These are phyloP conservation scores for Lysiphlebus fabarum DNA, from an alignment of 1,140 invertebrate genomes.

Conservation along the genomic window DNA sequence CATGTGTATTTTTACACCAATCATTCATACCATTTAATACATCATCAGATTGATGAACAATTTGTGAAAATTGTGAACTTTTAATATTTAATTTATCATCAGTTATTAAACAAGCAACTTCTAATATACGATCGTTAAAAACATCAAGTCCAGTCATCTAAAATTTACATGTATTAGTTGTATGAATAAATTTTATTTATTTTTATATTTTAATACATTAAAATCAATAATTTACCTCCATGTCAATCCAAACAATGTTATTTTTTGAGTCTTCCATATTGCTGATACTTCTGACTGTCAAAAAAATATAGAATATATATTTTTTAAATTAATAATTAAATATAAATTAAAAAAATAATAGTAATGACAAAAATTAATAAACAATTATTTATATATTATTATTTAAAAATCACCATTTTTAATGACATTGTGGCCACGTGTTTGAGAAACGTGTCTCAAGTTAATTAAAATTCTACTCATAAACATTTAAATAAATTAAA, in stretches of 20 bases:
- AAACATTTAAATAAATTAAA: too few species aligned
- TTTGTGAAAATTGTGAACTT: constrained; percentile 72
- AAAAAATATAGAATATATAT: constrained; percentile 1
- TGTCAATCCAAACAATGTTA: constrained; percentile 42
- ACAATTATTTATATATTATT: too few species aligned
- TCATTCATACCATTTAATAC: constrained; percentile 77
- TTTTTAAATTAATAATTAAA: too few species aligned
- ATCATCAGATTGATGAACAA: constrained; percentile 75
- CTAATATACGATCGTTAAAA: constrained; percentile 76
- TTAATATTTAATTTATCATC: constrained; percentile 76
- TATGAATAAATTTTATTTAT: neutral
- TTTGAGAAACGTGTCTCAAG: too few species aligned
- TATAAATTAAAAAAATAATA: too few species aligned
- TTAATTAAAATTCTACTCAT: too few species aligned
- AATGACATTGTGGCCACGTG: too few species aligned
- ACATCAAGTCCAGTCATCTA: constrained; percentile 67
- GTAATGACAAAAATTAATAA: too few species aligned
- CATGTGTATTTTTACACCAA: constrained; percentile 71
- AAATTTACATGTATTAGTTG: neutral
- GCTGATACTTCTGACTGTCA: neutral
- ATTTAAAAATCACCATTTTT: too few species aligned
- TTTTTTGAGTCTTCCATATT: constrained; percentile 9
- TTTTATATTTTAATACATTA: neutral
- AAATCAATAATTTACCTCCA: constrained; percentile 33
- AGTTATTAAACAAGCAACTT: constrained; percentile 85